Evolutionary conservation across 2,888 invertebrate genomes (phyloP).

Genomic region (Tolmerus cingulatus): DNA sequence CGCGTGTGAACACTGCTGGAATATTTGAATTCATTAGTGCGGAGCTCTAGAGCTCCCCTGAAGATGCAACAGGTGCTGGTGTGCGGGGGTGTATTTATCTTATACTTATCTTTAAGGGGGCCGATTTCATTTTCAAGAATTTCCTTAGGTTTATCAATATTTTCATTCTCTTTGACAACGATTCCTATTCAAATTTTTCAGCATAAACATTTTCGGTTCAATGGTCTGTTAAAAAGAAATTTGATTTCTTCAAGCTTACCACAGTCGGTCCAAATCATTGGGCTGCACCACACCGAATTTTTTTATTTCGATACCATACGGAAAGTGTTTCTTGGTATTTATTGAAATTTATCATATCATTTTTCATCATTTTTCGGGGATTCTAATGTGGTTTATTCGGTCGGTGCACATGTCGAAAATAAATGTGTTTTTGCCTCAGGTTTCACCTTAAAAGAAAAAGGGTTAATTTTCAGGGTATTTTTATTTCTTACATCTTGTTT

Average conservation of each 20-base stretch:
- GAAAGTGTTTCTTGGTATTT: neutral
- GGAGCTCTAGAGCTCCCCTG: neutral
- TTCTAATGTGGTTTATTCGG: neutral
- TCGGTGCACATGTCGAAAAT: neutral
- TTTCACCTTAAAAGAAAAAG: neutral
- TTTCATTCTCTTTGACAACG: neutral
- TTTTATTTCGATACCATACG: neutral
- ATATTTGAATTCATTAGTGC: neutral
- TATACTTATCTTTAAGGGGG: neutral
- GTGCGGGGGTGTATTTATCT: neutral
- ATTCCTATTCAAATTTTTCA: neutral
- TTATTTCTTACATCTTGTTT: neutral
- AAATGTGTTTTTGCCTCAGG: neutral
- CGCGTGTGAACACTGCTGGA: neutral
- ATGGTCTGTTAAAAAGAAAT: neutral
- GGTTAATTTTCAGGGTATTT: neutral
- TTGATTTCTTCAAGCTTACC: neutral
- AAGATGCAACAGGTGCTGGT: neutral
- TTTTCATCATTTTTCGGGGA: neutral
- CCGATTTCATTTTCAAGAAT: neutral
- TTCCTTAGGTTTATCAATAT: neutral
- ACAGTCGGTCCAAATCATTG: neutral
- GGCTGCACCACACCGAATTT: neutral
- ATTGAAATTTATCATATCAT: neutral
- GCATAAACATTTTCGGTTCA: slow-evolving; percentile 22